These are phyloP conservation scores for Mesembrinibis cayennensis DNA, from an alignment of 2,113 vertebrate genomes.

Conservation along the genomic window DNA sequence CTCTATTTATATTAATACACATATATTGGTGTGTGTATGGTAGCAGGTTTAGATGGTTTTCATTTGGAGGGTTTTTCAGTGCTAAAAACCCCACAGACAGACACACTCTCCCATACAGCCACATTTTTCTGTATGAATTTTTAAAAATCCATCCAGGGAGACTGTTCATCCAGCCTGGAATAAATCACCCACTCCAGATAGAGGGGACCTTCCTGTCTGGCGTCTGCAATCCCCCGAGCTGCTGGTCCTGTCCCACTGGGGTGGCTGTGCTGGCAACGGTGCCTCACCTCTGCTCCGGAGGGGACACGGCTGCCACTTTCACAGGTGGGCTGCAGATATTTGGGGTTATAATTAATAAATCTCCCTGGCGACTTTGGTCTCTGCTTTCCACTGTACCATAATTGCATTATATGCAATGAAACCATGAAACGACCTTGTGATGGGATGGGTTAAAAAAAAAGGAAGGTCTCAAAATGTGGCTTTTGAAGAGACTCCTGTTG, in stretches of 20 bases:
- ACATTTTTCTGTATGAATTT: not conserved
- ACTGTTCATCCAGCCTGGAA: not conserved
- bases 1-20: not conserved
- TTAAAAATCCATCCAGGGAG: not conserved
- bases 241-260: rapidly evolving
- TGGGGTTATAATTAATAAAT: not conserved
- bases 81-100: not conserved
- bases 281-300: not conserved
- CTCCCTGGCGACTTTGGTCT: not conserved
- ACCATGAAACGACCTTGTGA: rapidly evolving
- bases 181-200: rapidly evolving
- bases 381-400: not conserved
- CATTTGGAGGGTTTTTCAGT: not conserved
- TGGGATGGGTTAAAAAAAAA: not conserved
- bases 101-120: not conserved
- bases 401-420: not conserved
- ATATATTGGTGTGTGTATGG: rapidly evolving
- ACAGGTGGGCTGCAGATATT: not conserved
- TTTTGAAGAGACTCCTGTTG: not conserved
- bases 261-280: not conserved
- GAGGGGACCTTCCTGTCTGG: not conserved
- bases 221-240: not conserved
- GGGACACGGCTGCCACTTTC: rapidly evolving
- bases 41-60: not conserved
- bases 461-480: not conserved